Evolutionary conservation across 2,888 invertebrate genomes (phyloP).

Genomic region (Trichogramma evanescens): DNA sequence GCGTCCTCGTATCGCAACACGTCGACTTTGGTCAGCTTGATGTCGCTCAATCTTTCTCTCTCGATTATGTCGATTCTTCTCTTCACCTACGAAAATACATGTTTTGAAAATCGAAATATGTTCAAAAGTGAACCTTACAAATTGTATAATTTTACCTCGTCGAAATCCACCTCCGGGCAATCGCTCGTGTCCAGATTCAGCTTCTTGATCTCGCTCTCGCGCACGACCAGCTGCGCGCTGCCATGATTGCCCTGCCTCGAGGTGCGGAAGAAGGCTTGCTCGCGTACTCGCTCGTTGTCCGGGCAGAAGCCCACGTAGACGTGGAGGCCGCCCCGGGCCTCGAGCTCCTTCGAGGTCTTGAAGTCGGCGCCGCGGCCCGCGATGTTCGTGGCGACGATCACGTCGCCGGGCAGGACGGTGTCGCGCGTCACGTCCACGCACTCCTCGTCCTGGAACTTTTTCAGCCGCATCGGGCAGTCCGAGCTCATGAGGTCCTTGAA

Average conservation of each 20-base stretch:
- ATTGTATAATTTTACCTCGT: constrained; percentile 8
- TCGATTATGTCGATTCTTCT: constrained; percentile 16
- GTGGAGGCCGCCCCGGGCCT: constrained; percentile 17
- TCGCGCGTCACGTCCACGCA: constrained; percentile 17
- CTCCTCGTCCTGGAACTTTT: constrained; percentile 20
- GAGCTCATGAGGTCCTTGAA: not conserved
- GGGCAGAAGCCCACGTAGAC: constrained; percentile 21
- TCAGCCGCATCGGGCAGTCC: constrained; percentile 15
- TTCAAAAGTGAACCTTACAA: not conserved
- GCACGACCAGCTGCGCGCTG: constrained; percentile 13
- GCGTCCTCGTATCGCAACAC: constrained; percentile 20
- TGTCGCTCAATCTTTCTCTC: constrained; percentile 15
- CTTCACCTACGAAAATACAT: constrained; percentile 9
- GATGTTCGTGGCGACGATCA: constrained; percentile 21
- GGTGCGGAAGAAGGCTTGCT: constrained; percentile 19
- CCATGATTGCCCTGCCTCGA: constrained; percentile 18
- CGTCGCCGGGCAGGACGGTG: constrained; percentile 12
- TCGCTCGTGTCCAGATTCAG: constrained; percentile 10
- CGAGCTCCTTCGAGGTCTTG: constrained; percentile 16
- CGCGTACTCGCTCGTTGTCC: constrained; percentile 18
- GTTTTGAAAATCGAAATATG: not conserved
- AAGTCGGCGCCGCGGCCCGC: constrained; percentile 22
- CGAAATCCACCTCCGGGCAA: constrained; percentile 15
- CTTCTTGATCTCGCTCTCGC: constrained; percentile 16
- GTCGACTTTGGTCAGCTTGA: constrained; percentile 17